Conservation (phyloP, 2,888 invertebrate genomes). For the Ornithoptera priamus region DNA sequence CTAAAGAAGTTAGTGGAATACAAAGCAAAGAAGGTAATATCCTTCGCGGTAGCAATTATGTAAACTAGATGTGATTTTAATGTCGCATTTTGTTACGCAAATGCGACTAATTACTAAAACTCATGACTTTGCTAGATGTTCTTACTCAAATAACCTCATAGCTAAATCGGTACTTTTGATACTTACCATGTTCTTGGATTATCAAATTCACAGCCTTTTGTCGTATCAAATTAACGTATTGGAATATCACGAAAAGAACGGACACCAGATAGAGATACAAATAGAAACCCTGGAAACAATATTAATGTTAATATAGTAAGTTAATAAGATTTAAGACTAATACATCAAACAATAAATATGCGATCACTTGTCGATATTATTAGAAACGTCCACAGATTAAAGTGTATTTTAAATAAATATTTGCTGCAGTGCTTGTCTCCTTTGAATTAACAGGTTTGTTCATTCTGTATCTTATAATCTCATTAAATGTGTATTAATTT, state of each 20-base stretch:
- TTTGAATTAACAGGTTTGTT: too few relatives aligned
- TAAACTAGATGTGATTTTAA: slow-evolving; percentile 78
- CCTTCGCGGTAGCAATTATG: slow-evolving; percentile 73
- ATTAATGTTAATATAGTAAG: not conserved
- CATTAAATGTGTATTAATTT: slow-evolving; percentile 18
- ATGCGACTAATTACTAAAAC: slow-evolving; percentile 67
- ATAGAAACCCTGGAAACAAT: slow-evolving; percentile 86
- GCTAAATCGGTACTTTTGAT: slow-evolving; percentile 11
- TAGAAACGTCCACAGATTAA: too few relatives aligned
- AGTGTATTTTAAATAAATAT: too few relatives aligned
- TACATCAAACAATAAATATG: not conserved
- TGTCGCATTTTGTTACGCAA: slow-evolving; percentile 77
- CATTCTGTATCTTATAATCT: not conserved
- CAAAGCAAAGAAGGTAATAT: slow-evolving; percentile 69
- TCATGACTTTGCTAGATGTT: slow-evolving; percentile 37
- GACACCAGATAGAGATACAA: slow-evolving; percentile 89
- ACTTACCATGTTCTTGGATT: slow-evolving; percentile 75
- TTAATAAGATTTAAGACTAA: not conserved
- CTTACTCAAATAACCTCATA: slow-evolving; percentile 22
- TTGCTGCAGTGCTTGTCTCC: too few relatives aligned
- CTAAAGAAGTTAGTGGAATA: slow-evolving; percentile 65
- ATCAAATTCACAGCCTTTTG: slow-evolving; percentile 82
- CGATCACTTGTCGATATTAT: too few relatives aligned
- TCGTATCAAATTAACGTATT: slow-evolving; percentile 83
- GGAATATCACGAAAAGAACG: slow-evolving; percentile 86